Base-by-base conservation (phyloP, 2,797 vertebrate species). In the Remorina albescens region DNA sequence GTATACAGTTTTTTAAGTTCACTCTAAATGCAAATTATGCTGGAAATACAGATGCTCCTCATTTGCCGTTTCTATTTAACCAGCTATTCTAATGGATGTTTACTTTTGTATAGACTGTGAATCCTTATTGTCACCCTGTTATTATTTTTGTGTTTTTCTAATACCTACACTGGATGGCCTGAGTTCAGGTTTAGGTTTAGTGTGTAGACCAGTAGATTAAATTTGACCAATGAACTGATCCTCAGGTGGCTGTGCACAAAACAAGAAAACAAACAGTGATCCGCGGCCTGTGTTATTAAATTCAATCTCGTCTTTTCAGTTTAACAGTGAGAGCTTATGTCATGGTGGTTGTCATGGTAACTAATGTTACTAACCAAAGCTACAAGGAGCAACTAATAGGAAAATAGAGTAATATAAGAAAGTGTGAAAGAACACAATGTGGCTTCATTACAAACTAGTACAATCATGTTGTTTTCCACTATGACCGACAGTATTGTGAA, bases 11-110 rank as follows among this genome's bases (percentile, higher is more conserved):
- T 67, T 67, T 41, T 19, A 57, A 59, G 51, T 58, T 72, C 69
- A 72, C 66, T 79, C 34, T 83, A 73, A 83, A 83, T 84, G 30
- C 46, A 81, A 58, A 72, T 57, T 6, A 76, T 90, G 88, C 88
- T 91, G 87, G 89, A 86, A 70, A 82, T 75, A 84, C 28, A 67
- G 5, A 25, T 36, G 47, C 56, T 61, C 9, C 46, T 73, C 63
- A 57, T 46, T 51, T 49, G 46, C 10, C 15, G 32, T 65, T 76
- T 67, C 61, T 74, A 36, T 79, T 85, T 44, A 67, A 81, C 36
- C 59, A 73, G 37, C 70, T 67, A 18, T 71, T 81, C 8, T 66
- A 49, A 60, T 57, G 44, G 37, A 67, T 50, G 32, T 78, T 51
- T 68, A 36, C 51, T 42, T 51, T 39, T 60, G 42, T 37, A 37